phyloP scores from a whole-genome alignment of 2,888 invertebrate species.

The Tinea trinotella region DNA sequence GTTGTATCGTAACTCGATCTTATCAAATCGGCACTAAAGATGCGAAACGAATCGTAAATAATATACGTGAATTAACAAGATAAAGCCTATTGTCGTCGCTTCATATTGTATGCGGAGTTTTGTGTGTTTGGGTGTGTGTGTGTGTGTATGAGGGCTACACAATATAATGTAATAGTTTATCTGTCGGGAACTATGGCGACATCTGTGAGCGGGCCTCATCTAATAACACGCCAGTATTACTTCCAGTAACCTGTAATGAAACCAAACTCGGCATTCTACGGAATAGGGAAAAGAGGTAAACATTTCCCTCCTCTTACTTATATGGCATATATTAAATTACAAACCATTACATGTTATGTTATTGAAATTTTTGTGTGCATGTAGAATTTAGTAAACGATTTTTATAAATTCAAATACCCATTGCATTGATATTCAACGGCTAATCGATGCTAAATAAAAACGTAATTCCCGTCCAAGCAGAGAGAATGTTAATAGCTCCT shows the following conservation, averaged over 20 bases:
- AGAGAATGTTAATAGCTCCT: slow-evolving; percentile 51
- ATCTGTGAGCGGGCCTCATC: slow-evolving; percentile 46
- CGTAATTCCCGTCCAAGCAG: slow-evolving; percentile 29
- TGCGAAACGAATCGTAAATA: slow-evolving; percentile 63
- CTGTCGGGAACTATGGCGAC: slow-evolving; percentile 42
- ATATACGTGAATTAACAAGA: slow-evolving; percentile 59
- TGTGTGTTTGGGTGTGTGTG: slow-evolving; percentile 40
- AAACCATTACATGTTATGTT: not conserved
- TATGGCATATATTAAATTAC: slow-evolving; percentile 1
- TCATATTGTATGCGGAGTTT: slow-evolving; percentile 35
- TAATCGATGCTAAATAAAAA: slow-evolving; percentile 17
- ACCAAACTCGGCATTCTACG: slow-evolving; percentile 23
- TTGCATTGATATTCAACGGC: slow-evolving; percentile 19
- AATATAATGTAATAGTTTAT: slow-evolving; percentile 34
- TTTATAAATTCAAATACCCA: slow-evolving; percentile 28
- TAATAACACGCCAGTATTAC: slow-evolving; percentile 46
- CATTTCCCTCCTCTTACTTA: not conserved
- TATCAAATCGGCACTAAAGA: slow-evolving; percentile 51
- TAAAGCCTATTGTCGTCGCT: slow-evolving; percentile 48
- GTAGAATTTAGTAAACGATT: not conserved
- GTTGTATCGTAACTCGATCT: slow-evolving; percentile 59
- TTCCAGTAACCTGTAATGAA: slow-evolving; percentile 42
- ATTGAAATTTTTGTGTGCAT: not conserved
- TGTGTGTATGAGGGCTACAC: slow-evolving; percentile 31
- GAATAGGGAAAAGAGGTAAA: slow-evolving; percentile 15